Evolutionary conservation across 2,888 invertebrate species (phyloP).

Genomic region (Morpho achilles): DNA sequence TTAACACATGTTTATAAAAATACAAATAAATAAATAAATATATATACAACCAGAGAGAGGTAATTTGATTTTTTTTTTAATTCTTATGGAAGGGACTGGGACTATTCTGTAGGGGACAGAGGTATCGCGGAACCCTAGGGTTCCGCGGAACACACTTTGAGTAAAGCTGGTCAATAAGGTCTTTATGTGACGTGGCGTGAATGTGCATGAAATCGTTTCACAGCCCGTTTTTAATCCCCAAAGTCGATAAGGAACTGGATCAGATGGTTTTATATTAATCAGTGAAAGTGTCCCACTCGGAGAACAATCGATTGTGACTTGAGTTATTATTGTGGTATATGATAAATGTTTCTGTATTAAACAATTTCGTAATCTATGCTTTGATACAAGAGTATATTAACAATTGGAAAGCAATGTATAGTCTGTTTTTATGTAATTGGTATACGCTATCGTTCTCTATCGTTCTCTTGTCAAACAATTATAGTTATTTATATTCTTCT

Average conservation of each 20-base stretch:
- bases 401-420: neutral
- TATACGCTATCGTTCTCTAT: no score
- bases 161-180: constrained; percentile 32
- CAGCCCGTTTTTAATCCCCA: constrained; percentile 55
- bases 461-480: no score
- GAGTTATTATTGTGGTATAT: neutral
- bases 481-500: no score
- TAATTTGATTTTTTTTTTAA: no score
- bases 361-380: constrained; percentile 23
- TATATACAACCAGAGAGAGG: no score
- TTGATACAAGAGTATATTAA: neutral
- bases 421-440: neutral
- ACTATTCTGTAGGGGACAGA: no score
- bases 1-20: no score
- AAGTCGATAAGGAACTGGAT: constrained; percentile 56
- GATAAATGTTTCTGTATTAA: constrained; percentile 62
- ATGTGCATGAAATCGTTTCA: constrained; percentile 56
- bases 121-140: no score
- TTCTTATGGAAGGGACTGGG: no score
- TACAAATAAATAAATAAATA: no score
- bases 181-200: constrained; percentile 56
- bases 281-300: constrained; percentile 70
- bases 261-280: constrained; percentile 56
- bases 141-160: no score
- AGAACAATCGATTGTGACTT: constrained; percentile 63